Base-by-base conservation (phyloP, 1,140 invertebrate species). In the Lepidurus packardi region DNA sequence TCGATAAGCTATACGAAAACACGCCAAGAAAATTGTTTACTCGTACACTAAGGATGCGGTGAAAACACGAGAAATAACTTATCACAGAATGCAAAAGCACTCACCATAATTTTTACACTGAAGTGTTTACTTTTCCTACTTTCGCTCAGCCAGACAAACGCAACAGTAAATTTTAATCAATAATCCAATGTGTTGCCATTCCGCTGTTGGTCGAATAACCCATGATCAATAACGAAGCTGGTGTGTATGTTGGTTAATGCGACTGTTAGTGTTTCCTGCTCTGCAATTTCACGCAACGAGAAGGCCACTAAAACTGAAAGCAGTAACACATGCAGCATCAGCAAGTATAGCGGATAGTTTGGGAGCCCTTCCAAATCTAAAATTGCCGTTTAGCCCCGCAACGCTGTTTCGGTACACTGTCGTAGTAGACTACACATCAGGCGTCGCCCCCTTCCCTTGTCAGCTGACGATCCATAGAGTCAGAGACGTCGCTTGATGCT, bases 151-250 rank as follows among this genome's bases (percentile, higher is more conserved):
- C 53, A 65, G 1, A 13, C 53, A 16, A 65, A 65, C 53, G 53
- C 53, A 65, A 65, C 53, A 65, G 53, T 65, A 21, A 21, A 13
- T 65, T n/a, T 65, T 65, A 65, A 65, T 65, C 53, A 65, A 65
- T 65, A 65, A 65, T 65, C 53, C 53, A 65, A 65, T 21, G 13
- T 7, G 13, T 7, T 21, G 7, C 53, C 13, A 16, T 65, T 13
- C 53, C 21, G 53, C 21, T 13, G 8, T 21, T 65, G 53, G 53
- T 65, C 53, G 53, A 65, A 65, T 65, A 13, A 21, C 53, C 53
- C 53, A 65, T 65, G 13, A 65, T 65, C 53, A 65, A 65, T 65
- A 65, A 65, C 6, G 8, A 65, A 65, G 13, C 53, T 65, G 21
- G 53, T 13, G 45, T 8, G 0, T 65, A 65, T 6, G 21, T 65